Base-by-base conservation (phyloP, 1,140 invertebrate species). In the Octopus sinensis region DNA sequence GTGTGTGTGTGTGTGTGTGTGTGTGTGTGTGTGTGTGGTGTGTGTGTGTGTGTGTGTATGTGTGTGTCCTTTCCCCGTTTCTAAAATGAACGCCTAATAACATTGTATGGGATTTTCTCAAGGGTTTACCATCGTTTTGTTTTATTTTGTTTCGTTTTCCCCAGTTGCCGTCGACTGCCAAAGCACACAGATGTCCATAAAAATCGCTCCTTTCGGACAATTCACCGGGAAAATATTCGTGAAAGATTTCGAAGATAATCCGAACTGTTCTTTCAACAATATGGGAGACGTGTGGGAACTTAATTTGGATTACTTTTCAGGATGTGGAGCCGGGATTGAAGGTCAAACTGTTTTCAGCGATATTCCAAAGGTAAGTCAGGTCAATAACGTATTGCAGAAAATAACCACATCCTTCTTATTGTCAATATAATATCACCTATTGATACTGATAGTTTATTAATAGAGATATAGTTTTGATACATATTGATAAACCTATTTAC, bases 241-340 rank as follows among this genome's bases (percentile, higher is more conserved):
- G 13, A 73, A 73, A 23, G 68, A 73, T 73, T 73, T 73, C 68
- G 68, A 73, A 73, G 68, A 73, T 23, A 73, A 73, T 17, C 68
- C 68, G 6, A 73, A 73, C 68, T 73, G 68, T 73, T 73, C 68
- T 13, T 73, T 73, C 13, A 73, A 73, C 13, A 73, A 73, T 23
- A 73, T 73, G 68, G 68, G 68, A n/a, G 68, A 73, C 13, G 68
- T 73, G 5, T 73, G 68, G 68, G 68, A 73, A 73, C 30, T 73
- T n/a, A 73, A 73, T 17, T 23, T 73, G 17, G 68, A 73, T 17
- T 73, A 73, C 30, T 73, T 73, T 73, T 6, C 13, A 0, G 68
- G 68, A 6, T 73, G 68, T 17, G 68, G 68, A 73, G 68, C 68
- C 6, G 68, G 68, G 6, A 73, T 73, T 13, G 68, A 73, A 10